These are phyloP conservation scores for Alloplasta piceator DNA, from an alignment of 2,888 invertebrate species.

Conservation along the genomic window DNA sequence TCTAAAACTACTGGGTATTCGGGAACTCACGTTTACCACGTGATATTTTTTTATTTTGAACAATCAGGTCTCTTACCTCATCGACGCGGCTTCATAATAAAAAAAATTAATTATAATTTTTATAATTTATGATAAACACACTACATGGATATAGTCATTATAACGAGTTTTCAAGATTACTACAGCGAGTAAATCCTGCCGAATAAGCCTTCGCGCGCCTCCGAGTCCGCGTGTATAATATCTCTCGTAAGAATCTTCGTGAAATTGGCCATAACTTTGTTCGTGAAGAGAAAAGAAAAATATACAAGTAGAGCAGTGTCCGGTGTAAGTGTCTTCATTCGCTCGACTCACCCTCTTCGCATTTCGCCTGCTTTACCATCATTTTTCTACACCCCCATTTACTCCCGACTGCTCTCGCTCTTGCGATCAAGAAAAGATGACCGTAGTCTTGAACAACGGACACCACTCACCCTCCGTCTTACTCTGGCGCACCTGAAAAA, in stretches of 20 bases:
- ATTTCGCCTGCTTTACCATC: not conserved
- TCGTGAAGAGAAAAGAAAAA: slow-evolving; percentile 38
- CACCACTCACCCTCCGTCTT: slow-evolving; percentile 2
- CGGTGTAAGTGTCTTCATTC: slow-evolving; percentile 32
- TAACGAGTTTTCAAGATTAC: slow-evolving; percentile 4
- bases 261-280: slow-evolving; percentile 60
- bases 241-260: slow-evolving; percentile 46
- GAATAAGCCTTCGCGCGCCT: not conserved
- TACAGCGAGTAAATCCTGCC: slow-evolving; percentile 7
- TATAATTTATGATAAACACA: too few relatives aligned
- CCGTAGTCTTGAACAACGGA: slow-evolving; percentile 2
- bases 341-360: not conserved
- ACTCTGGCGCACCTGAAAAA: slow-evolving; percentile 27
- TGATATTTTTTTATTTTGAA: too few relatives aligned
- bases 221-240: not conserved
- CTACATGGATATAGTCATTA: not conserved
- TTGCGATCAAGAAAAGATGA: slow-evolving; percentile 47
- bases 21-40: too few relatives aligned
- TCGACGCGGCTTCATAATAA: too few relatives aligned
- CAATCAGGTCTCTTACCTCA: too few relatives aligned
- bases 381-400: not conserved
- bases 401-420: slow-evolving; percentile 17
- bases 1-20: too few relatives aligned
- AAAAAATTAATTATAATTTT: too few relatives aligned
- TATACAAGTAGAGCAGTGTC: slow-evolving; percentile 30